These are phyloP conservation scores for Corynorhinus townsendii DNA, from an alignment of 2,113 vertebrate species.

Conservation along the genomic window DNA sequence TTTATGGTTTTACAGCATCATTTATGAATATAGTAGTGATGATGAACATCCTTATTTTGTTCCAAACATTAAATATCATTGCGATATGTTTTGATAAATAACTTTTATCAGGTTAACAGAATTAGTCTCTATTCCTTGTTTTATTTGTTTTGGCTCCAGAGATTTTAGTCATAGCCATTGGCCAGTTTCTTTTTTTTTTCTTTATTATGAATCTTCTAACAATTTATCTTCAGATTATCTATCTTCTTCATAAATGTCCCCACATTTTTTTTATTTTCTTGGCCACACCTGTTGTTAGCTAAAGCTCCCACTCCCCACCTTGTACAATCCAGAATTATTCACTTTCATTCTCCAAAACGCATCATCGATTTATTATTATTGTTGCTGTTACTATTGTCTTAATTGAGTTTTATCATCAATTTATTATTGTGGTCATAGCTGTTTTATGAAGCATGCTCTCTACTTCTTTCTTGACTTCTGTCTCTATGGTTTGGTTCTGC, in stretches of 20 bases:
- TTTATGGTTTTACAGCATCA: no score
- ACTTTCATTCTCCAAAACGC: background rate
- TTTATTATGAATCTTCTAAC: background rate
- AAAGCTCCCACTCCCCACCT: background rate
- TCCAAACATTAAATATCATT: background rate
- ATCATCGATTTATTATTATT: background rate
- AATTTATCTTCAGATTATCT: background rate
- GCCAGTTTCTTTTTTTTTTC: background rate
- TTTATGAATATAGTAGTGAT: background rate
- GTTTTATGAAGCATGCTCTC: background rate
- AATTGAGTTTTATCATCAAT: background rate
- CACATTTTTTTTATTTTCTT: background rate
- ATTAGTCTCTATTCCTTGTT: background rate
- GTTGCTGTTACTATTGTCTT: background rate
- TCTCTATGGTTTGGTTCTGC: background rate
- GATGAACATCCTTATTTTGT: background rate
- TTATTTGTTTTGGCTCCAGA: background rate
- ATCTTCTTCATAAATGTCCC: background rate
- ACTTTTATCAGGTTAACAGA: background rate
- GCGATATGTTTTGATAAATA: background rate
- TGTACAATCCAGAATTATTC: background rate
- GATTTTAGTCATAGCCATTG: background rate
- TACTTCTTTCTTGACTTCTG: background rate
- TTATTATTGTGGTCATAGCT: background rate
- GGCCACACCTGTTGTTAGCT: background rate